These are phyloP conservation scores for Hesperophylax magnus DNA, from an alignment of 1,140 invertebrate species.

Conservation along the genomic window DNA sequence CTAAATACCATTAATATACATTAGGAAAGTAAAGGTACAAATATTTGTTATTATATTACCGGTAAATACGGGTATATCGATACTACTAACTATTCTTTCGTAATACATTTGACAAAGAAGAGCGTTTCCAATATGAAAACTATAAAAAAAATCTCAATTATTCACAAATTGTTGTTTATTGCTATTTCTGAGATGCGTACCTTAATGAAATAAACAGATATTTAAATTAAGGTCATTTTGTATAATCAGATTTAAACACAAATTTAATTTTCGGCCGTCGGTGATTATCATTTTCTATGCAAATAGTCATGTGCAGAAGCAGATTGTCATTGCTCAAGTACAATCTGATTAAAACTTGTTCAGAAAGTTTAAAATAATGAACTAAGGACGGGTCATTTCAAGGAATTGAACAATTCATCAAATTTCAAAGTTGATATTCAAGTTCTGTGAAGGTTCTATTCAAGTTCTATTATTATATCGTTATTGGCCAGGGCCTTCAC, in stretches of 20 bases:
- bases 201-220: slow-evolving; percentile 10
- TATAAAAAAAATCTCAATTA: slow-evolving; percentile 53
- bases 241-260: not conserved
- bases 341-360: not conserved
- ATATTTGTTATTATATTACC: slow-evolving; percentile 35
- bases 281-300: not conserved
- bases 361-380: not conserved
- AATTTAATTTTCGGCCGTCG: not conserved
- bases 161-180: not conserved
- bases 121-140: slow-evolving; percentile 58
- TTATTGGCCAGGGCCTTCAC: too few species aligned
- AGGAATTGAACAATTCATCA: too few species aligned
- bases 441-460: too few species aligned
- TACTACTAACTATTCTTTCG: slow-evolving; percentile 27
- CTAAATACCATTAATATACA: slow-evolving; percentile 1
- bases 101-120: slow-evolving; percentile 46
- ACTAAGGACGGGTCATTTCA: too few species aligned
- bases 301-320: not conserved
- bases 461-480: too few species aligned
- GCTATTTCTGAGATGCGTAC: slow-evolving; percentile 19
- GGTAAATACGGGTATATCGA: slow-evolving; percentile 31
- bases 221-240: slow-evolving; percentile 14
- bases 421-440: too few species aligned
- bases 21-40: slow-evolving; percentile 47
- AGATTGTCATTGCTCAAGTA: not conserved